These are phyloP conservation scores for Haemorhous mexicanus DNA, from an alignment of 2,113 vertebrate species.

Conservation along the genomic window DNA sequence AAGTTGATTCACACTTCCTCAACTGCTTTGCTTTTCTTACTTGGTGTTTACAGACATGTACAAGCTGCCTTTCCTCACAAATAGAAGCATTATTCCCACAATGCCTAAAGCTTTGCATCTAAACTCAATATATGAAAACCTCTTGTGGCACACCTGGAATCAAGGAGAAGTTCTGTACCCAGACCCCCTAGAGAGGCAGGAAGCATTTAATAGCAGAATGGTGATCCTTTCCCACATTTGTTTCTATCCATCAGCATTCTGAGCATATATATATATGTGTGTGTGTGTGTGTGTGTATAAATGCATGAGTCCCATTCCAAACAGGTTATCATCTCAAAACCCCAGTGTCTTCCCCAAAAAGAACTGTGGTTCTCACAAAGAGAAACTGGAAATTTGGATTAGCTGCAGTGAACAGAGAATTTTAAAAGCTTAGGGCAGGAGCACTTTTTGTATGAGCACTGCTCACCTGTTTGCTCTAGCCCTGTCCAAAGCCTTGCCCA, in stretches of 20 bases:
- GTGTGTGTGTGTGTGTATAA: too few species aligned
- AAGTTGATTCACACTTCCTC: neutral
- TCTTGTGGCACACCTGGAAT: neutral
- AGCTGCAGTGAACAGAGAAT: neutral
- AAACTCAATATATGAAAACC: neutral
- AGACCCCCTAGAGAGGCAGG: neutral
- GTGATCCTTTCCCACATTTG: neutral
- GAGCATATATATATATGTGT: neutral
- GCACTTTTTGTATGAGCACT: neutral
- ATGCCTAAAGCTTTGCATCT: neutral
- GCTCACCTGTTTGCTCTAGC: neutral
- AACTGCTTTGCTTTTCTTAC: neutral
- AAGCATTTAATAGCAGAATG: neutral
- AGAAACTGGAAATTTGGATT: neutral
- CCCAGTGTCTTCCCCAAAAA: neutral
- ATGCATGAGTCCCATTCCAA: neutral
- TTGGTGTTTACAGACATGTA: neutral
- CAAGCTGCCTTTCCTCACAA: neutral
- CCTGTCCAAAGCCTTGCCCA: neutral
- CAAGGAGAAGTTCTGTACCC: neutral
- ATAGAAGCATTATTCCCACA: neutral
- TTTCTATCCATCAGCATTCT: neutral
- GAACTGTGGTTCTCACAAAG: neutral
- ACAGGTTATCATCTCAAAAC: neutral
- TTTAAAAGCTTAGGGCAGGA: neutral